Percentiles rank a stretch among this genome's conserved stretches.
Conservation (phyloP, 2,888 invertebrate species). For the Phyllotreta striolata region DNA sequence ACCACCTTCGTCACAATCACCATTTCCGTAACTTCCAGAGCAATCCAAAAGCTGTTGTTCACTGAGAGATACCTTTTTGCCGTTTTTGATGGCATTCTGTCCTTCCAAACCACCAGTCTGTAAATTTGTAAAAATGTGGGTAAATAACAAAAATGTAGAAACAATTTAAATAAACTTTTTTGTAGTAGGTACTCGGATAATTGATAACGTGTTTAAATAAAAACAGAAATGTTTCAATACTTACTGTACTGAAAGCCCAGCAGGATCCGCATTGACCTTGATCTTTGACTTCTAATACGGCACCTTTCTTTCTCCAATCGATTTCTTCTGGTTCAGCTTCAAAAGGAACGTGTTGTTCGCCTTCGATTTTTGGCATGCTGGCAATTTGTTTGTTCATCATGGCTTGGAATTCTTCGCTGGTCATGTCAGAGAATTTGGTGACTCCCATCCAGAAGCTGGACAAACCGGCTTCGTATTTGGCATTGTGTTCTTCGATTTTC, state of each 20-base stretch:
- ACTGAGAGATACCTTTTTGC: constrained; percentile 68
- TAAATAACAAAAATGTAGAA: neutral
- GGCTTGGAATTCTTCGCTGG: constrained; percentile 36
- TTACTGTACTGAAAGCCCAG: constrained; percentile 29
- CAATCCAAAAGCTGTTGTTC: constrained; percentile 94
- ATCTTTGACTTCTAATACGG: constrained; percentile 18
- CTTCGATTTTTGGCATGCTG: neutral
- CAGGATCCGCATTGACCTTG: constrained; percentile 19
- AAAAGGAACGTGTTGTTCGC: neutral
- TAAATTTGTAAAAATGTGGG: no score
- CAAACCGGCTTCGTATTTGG: constrained; percentile 35
- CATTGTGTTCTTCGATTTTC: constrained; percentile 40
- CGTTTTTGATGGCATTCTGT: constrained; percentile 13
- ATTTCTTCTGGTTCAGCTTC: neutral
- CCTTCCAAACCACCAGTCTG: constrained; percentile 17
- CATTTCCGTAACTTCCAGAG: constrained; percentile 75
- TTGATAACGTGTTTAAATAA: no score
- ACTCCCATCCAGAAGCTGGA: constrained; percentile 38
- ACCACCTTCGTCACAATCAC: constrained; percentile 85
- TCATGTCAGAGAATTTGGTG: constrained; percentile 41
- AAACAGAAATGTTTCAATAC: constrained; percentile 5
- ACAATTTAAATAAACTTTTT: no score
- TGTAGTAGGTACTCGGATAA: no score
- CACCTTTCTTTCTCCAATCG: constrained; percentile 22
- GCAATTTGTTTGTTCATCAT: neutral